A percentile compares a stretch with the other conserved stretches of the same genome.
These are phyloP conservation scores for Coleophora deauratella DNA, from an alignment of 2,888 invertebrate genomes.

Conservation along the genomic window DNA sequence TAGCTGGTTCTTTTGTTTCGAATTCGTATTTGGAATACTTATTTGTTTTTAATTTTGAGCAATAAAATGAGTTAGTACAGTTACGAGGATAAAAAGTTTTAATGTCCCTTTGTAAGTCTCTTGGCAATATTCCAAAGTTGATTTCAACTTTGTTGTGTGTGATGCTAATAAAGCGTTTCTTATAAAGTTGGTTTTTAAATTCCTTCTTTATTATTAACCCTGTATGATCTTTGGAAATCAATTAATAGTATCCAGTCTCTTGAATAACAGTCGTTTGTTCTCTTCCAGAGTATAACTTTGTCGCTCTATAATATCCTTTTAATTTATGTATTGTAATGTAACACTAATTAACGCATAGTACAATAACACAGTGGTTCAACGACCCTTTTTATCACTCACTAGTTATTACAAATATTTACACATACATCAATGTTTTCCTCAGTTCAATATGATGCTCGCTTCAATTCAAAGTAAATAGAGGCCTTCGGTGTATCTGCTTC, in stretches of 20 bases:
- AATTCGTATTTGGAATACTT: no score
- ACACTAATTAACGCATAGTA: slow-evolving; percentile 11
- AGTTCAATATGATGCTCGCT: slow-evolving; percentile 30
- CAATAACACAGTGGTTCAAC: slow-evolving; percentile 16
- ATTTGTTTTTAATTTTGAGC: no score
- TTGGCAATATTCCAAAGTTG: slow-evolving; percentile 34
- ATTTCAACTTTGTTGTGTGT: slow-evolving; percentile 12
- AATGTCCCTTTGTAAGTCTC: slow-evolving; percentile 1
- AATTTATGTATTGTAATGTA: no score
- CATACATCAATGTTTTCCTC: slow-evolving; percentile 43
- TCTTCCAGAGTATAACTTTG: slow-evolving; percentile 1
- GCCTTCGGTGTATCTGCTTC: slow-evolving; percentile 49
- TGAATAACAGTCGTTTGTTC: slow-evolving; percentile 14
- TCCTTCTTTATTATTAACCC: slow-evolving; percentile 20
- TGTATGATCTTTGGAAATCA: slow-evolving; percentile 38
- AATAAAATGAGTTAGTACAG: no score
- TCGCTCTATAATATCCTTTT: slow-evolving; percentile 8
- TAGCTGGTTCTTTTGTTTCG: no score
- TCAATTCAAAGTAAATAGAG: slow-evolving; percentile 33
- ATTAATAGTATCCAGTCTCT: slow-evolving; percentile 31
- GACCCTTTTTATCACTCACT: slow-evolving; percentile 24
- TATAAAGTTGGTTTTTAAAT: slow-evolving; percentile 9
- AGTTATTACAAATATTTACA: slow-evolving; percentile 28
- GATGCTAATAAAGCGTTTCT: background rate
- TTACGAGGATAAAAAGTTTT: background rate